A percentile compares a stretch with the other conserved stretches of the same genome.
Conservation (phyloP, 2,888 invertebrate species). For the Prosapia bicincta region DNA sequence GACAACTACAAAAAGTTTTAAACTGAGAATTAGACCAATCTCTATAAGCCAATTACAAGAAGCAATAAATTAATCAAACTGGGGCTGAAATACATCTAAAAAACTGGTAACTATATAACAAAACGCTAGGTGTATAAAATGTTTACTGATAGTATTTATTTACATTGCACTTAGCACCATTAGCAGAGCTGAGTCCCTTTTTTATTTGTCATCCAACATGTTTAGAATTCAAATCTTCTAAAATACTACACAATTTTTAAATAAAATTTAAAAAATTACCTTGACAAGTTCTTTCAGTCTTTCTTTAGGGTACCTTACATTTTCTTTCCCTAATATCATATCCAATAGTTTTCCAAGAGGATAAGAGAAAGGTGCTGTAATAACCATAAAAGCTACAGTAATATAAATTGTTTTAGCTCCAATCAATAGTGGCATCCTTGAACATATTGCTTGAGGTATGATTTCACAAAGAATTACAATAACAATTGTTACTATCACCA, state of each 20-base stretch:
- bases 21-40: no score
- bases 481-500: constrained; percentile 30
- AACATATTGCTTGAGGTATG: constrained; percentile 32
- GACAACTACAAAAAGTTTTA: no score
- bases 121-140: no score
- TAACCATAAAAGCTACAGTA: constrained; percentile 29
- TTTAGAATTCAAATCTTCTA: no score
- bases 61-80: no score
- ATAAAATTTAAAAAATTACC: constrained; percentile 10
- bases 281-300: constrained; percentile 34
- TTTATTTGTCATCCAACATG: no score
- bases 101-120: no score
- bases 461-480: constrained; percentile 36
- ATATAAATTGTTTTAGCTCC: constrained; percentile 35
- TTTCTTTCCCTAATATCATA: constrained; percentile 31
- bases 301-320: constrained; percentile 31
- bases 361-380: constrained; percentile 34
- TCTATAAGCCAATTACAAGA: no score
- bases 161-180: no score
- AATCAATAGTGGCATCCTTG: constrained; percentile 28
- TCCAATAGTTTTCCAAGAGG: constrained; percentile 34
- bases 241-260: not conserved
- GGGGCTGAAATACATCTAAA: no score
- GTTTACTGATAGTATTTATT: no score
- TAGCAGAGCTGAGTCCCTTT: no score